Percentiles rank a stretch among this genome's conserved stretches.
phyloP scores from a whole-genome alignment of 2,888 invertebrate species.

The Plebejus argus region DNA sequence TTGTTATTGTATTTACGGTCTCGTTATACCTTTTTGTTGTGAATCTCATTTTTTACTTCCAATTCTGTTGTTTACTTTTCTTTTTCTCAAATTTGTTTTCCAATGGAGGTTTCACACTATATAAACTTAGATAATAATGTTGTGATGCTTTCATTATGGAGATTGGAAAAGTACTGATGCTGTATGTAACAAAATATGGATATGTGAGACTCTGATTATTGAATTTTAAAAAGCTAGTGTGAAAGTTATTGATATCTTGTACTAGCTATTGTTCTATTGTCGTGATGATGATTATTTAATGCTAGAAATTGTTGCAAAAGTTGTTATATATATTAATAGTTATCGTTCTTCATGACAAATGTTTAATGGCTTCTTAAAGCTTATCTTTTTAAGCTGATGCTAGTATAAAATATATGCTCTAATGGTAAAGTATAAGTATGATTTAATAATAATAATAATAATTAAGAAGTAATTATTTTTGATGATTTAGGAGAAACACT shows the following conservation, averaged over 20 bases:
- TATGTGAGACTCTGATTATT: constrained; percentile 34
- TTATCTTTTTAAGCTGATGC: constrained; percentile 31
- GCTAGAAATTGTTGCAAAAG: constrained; percentile 69
- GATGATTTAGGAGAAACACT: constrained; percentile 21
- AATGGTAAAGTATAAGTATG: constrained; percentile 16
- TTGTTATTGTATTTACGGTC: not conserved
- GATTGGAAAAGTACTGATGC: not conserved
- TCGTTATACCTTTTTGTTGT: not conserved
- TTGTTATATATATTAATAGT: constrained; percentile 51
- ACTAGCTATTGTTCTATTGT: constrained; percentile 63
- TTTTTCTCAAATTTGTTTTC: constrained; percentile 32
- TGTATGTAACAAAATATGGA: not conserved
- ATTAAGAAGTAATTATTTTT: constrained; percentile 25
- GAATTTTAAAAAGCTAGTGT: constrained; percentile 37
- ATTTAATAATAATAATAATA: constrained; percentile 6
- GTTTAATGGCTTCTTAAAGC: constrained; percentile 41
- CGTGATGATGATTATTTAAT: constrained; percentile 66
- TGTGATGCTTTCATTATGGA: not conserved
- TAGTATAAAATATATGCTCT: constrained; percentile 31
- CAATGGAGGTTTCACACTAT: not conserved
- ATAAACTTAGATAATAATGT: not conserved
- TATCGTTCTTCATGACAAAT: constrained; percentile 45
- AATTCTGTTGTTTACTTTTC: constrained; percentile 34
- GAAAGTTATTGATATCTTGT: constrained; percentile 56
- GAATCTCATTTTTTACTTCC: constrained; percentile 20